Base-by-base conservation (phyloP, 2,797 vertebrate genomes). In the Manis crassicaudata region DNA sequence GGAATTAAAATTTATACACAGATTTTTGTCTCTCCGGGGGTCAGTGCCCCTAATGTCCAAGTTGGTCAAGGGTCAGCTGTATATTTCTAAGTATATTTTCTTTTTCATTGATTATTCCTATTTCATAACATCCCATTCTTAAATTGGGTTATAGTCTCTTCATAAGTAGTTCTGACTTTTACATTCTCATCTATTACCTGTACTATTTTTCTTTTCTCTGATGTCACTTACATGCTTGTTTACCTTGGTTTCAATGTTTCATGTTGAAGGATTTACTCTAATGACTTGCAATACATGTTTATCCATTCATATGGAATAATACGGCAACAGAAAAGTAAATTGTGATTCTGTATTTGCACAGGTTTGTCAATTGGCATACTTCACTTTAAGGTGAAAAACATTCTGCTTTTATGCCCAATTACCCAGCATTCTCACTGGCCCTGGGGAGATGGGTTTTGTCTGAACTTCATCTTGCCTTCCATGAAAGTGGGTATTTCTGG, bases 141-240 rank as follows among this genome's bases (percentile, higher is more conserved):
- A 81, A 81, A 56, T 23, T 62, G 37, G 12, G 3, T 81, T 63
- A 56, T 2, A 63, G 1, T 76, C 68, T 60, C 62, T 90, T 94
- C 17, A 37, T 96, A 92, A 92, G 86, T 76, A 21, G 92, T 60
- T 89, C 67, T 92, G 72, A 85, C 8, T 92, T 67, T 88, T 37
- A 75, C 23, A 4, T 86, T 65, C 27, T 88, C 16, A 70, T 65
- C 70, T 92, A 8, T 84, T 75, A 40, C 17, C 17, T 62, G 8
- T 80, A 56, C 88, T 86, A 63, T 76, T 79, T 92, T 65, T 80
- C 79, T 89, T 58, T 88, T 83, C 54, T 70, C 80, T 85, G 35
- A 96, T 14, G 7, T 92, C 52, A 56, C 0, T 85, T 89, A 27
- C 79, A 84, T 46, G 4, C 56, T 90, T 68, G n/a, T 87, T 87